Evolutionary conservation across 2,797 vertebrate species (phyloP).

Genomic region (Sardinella longiceps): DNA sequence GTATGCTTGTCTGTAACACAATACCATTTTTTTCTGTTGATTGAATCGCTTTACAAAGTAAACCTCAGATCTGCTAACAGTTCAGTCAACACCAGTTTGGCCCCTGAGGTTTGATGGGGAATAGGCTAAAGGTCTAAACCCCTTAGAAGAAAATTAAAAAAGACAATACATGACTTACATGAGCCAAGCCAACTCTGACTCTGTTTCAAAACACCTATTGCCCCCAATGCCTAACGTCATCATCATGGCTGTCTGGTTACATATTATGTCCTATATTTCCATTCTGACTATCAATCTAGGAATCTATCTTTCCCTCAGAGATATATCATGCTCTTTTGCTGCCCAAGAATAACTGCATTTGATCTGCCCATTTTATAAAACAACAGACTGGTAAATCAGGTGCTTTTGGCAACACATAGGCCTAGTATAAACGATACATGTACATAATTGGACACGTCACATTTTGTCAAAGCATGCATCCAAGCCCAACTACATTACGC

Average conservation of each 20-base stretch:
- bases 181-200: not conserved
- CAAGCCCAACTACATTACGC: not conserved
- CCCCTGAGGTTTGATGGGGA: not conserved
- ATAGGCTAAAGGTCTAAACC: not conserved
- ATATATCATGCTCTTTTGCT: not conserved
- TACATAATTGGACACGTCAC: no score
- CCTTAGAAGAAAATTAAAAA: not conserved
- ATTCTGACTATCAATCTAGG: no score
- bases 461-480: not conserved
- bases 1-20: slow-evolving; percentile 52
- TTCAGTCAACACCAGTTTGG: not conserved
- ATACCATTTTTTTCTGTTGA: slow-evolving; percentile 52
- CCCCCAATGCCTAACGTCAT: not conserved
- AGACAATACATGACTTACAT: not conserved
- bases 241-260: not conserved
- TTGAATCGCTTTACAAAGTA: slow-evolving; percentile 39
- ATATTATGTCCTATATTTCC: not conserved
- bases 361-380: not conserved
- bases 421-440: no score
- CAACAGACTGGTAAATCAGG: no score
- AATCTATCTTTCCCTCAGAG: not conserved
- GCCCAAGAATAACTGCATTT: not conserved
- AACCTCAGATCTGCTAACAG: not conserved
- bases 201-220: not conserved
- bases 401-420: no score